Conservation (phyloP, 2,888 invertebrate species). For the Tetanocera ferruginea region DNA sequence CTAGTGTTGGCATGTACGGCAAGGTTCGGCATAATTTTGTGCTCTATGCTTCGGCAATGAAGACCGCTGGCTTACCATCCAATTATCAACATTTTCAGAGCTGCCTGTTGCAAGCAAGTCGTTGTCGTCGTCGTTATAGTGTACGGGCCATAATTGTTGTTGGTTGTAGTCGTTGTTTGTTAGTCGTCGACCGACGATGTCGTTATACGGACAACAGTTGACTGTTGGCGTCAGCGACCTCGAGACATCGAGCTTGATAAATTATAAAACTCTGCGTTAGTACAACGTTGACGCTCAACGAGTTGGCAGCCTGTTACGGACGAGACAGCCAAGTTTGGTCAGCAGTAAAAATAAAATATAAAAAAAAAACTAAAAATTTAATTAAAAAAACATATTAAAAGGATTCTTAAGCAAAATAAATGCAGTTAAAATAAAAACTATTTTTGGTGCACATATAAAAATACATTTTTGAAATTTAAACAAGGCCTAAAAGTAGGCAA, state of each 20-base stretch:
- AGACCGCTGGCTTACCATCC: conserved; percentile 12
- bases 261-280: conserved; percentile 34
- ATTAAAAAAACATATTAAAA: neutral
- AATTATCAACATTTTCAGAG: conserved; percentile 17
- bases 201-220: conserved; percentile 8
- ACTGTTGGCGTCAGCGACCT: conserved; percentile 37
- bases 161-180: neutral
- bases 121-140: neutral
- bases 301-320: conserved; percentile 19
- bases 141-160: neutral
- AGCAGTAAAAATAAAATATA: neutral
- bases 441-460: neutral
- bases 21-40: neutral
- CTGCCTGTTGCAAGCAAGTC: conserved; percentile 18
- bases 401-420: neutral
- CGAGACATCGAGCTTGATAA: conserved; percentile 38
- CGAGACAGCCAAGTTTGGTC: neutral
- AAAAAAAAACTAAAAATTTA: neutral
- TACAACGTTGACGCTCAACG: conserved; percentile 24
- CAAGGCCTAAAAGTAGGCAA: conserved; percentile 2
- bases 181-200: neutral
- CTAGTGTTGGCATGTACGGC: neutral
- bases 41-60: neutral
- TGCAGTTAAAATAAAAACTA: neutral
- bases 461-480: no score